Conservation (phyloP, 1,140 invertebrate species). For the Aphis craccivora region DNA sequence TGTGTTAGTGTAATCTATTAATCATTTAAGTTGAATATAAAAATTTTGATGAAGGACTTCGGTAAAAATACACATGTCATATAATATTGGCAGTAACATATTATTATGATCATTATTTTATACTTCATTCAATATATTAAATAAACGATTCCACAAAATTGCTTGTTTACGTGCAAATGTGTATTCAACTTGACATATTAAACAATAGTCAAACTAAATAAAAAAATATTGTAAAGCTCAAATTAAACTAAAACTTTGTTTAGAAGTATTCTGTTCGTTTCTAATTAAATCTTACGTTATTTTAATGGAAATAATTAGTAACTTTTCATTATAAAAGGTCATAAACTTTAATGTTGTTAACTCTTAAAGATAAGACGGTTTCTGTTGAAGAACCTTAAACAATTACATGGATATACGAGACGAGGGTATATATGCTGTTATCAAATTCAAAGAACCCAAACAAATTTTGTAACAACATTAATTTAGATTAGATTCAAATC, state of each 20-base stretch:
- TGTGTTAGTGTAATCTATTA: not conserved
- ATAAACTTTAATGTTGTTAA: slow-evolving; percentile 32
- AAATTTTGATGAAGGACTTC: not conserved
- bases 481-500: slow-evolving; percentile 39
- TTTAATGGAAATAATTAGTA: slow-evolving; percentile 46
- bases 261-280: slow-evolving; percentile 13
- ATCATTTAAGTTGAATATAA: not conserved
- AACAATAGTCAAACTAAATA: not conserved
- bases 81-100: not conserved
- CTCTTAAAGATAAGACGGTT: slow-evolving; percentile 34
- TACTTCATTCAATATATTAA: not conserved
- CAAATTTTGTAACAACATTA: slow-evolving; percentile 45
- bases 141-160: not conserved
- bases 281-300: slow-evolving; percentile 44
- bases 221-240: not conserved
- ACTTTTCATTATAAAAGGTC: slow-evolving; percentile 36
- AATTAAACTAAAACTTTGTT: slow-evolving; percentile 19
- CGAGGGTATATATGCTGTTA: slow-evolving; percentile 30
- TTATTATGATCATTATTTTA: not conserved
- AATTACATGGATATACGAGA: slow-evolving; percentile 28
- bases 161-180: not conserved
- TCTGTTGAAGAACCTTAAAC: slow-evolving; percentile 40
- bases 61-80: not conserved
- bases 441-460: slow-evolving; percentile 41
- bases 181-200: not conserved